Conservation (phyloP, 2,797 vertebrate genomes). For the Erpetoichthys calabaricus region DNA sequence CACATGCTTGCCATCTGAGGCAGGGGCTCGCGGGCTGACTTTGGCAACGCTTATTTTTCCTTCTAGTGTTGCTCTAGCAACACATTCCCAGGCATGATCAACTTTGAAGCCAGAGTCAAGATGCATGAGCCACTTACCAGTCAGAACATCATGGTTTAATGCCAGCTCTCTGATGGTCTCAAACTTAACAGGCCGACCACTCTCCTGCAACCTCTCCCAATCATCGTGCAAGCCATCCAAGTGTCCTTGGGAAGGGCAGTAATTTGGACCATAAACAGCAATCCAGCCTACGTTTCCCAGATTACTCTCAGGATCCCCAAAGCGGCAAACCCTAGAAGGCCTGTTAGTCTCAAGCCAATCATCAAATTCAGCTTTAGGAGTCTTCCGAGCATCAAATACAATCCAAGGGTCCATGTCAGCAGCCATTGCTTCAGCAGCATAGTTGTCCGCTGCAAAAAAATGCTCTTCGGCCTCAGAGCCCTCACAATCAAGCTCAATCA, state of each 20-base stretch:
- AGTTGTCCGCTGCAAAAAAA: slow-evolving; percentile 44
- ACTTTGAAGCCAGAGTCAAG: slow-evolving; percentile 76
- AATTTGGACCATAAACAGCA: slow-evolving; percentile 45
- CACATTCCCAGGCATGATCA: slow-evolving; percentile 73
- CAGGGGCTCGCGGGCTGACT: slow-evolving; percentile 57
- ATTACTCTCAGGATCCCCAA: slow-evolving; percentile 44
- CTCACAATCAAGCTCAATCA: not conserved
- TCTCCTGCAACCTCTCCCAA: slow-evolving; percentile 65
- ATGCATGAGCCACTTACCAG: slow-evolving; percentile 79
- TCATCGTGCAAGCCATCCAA: slow-evolving; percentile 61
- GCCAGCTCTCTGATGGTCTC: slow-evolving; percentile 68
- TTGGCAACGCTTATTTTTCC: slow-evolving; percentile 58
- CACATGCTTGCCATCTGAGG: slow-evolving; percentile 50
- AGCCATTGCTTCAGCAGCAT: slow-evolving; percentile 73
- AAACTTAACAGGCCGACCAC: slow-evolving; percentile 53
- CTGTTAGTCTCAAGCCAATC: slow-evolving; percentile 72
- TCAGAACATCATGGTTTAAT: slow-evolving; percentile 62
- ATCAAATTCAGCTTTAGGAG: slow-evolving; percentile 60
- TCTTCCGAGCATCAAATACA: slow-evolving; percentile 61
- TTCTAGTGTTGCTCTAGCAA: slow-evolving; percentile 59
- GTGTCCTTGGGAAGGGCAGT: slow-evolving; percentile 30
- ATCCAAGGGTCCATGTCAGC: slow-evolving; percentile 86
- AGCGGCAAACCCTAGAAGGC: slow-evolving; percentile 63
- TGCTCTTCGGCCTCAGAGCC: slow-evolving; percentile 24
- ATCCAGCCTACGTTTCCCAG: slow-evolving; percentile 69